Conservation (phyloP, 2,113 vertebrate species). For the Xenopus laevis region DNA sequence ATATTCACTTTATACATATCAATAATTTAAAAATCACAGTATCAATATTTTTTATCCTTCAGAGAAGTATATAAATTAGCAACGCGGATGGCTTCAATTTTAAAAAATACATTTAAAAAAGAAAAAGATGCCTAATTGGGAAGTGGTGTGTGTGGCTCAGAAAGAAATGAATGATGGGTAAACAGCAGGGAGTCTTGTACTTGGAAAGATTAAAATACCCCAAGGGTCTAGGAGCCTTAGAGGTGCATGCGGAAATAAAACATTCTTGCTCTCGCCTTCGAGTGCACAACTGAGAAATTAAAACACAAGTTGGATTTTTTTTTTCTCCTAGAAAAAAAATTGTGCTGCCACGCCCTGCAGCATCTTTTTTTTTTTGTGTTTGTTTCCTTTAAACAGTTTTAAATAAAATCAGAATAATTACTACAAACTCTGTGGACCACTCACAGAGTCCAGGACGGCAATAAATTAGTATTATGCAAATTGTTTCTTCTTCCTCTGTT, state of each 20-base stretch:
- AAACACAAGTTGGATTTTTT: slow-evolving; percentile 66
- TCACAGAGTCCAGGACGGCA: slow-evolving; percentile 77
- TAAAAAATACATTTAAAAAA: slow-evolving; percentile 43
- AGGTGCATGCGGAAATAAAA: slow-evolving; percentile 37
- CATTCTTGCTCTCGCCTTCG: slow-evolving; percentile 56
- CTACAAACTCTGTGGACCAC: slow-evolving; percentile 68
- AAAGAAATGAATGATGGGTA: slow-evolving; percentile 54
- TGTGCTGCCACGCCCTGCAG: slow-evolving; percentile 73
- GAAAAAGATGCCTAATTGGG: slow-evolving; percentile 50
- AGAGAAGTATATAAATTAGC: slow-evolving; percentile 60
- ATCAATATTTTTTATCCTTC: slow-evolving; percentile 68
- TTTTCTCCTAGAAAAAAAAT: slow-evolving; percentile 68
- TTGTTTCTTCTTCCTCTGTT: slow-evolving; percentile 62
- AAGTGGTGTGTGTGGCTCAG: slow-evolving; percentile 50
- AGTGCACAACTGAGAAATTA: slow-evolving; percentile 66
- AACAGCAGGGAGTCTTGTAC: slow-evolving; percentile 53
- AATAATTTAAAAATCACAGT: slow-evolving; percentile 75
- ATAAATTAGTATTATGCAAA: slow-evolving; percentile 91
- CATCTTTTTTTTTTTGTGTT: slow-evolving; percentile 48
- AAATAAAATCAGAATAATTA: slow-evolving; percentile 87
- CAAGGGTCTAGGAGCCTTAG: slow-evolving; percentile 13
- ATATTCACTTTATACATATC: slow-evolving; percentile 56
- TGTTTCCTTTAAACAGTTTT: slow-evolving; percentile 69
- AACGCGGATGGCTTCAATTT: slow-evolving; percentile 58
- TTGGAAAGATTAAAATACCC: slow-evolving; percentile 39